Evolutionary conservation across 2,113 vertebrate genomes (phyloP).

Genomic region (Dascyllus trimaculatus): DNA sequence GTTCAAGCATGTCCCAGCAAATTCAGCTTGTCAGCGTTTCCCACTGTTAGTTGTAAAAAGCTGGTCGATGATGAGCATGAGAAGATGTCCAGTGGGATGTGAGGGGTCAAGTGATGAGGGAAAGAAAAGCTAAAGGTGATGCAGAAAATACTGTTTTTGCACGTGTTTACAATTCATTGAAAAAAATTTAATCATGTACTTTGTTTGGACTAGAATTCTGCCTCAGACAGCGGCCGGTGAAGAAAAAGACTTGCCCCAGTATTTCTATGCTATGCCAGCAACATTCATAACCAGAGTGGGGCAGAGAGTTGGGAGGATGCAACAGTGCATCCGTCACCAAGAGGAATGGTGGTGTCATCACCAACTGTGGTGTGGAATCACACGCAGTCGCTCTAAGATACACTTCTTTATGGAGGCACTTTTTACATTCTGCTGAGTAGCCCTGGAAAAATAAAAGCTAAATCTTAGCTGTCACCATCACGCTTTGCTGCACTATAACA

Average conservation of each 20-base stretch:
- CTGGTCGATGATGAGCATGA: neutral
- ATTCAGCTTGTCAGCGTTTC: conserved; percentile 35
- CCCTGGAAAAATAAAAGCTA: conserved; percentile 83
- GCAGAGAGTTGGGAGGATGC: conserved; percentile 70
- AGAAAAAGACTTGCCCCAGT: conserved; percentile 56
- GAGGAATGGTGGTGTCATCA: conserved; percentile 83
- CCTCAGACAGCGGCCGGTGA: conserved; percentile 20
- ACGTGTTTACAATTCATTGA: neutral
- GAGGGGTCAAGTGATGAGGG: conserved; percentile 3
- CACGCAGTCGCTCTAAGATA: conserved; percentile 80
- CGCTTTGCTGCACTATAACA: conserved; percentile 75
- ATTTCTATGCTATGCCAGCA: conserved; percentile 70
- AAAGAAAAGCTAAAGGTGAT: neutral
- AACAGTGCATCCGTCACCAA: conserved; percentile 82
- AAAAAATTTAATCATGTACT: neutral
- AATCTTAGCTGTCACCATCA: conserved; percentile 80
- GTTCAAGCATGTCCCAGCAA: conserved; percentile 4
- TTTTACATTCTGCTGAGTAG: conserved; percentile 84
- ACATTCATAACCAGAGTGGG: conserved; percentile 78
- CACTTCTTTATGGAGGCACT: conserved; percentile 81
- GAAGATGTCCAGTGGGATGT: conserved; percentile 11
- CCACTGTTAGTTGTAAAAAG: conserved; percentile 22
- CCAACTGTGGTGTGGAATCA: conserved; percentile 81
- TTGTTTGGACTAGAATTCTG: conserved; percentile 22
- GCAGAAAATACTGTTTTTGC: neutral